A percentile compares a stretch with the other conserved stretches of the same genome.
phyloP scores from a whole-genome alignment of 2,797 vertebrate species.

The Pempheris klunzingeri region DNA sequence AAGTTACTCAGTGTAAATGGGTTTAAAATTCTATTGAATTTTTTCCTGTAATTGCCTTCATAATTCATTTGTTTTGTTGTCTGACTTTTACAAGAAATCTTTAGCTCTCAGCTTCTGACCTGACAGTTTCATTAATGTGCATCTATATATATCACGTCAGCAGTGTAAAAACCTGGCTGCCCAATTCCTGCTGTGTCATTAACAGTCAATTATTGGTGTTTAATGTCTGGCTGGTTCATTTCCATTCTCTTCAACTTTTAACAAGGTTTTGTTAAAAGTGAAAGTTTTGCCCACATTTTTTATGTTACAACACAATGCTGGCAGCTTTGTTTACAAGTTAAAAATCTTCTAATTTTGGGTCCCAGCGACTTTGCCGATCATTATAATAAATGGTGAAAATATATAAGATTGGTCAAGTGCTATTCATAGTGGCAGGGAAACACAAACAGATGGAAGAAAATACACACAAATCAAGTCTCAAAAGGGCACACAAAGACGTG shows the following conservation, averaged over 20 bases:
- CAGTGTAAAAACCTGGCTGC: not conserved
- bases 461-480: not conserved
- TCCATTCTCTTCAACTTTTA: conserved; percentile 1
- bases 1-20: not conserved
- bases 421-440: not conserved
- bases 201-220: conserved; percentile 1
- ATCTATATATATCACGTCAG: not conserved
- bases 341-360: conserved; percentile 12
- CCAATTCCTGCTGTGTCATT: not conserved
- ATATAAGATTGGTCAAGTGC: not conserved
- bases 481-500: not conserved
- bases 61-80: not conserved
- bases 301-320: conserved; percentile 1
- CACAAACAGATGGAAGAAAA: not conserved
- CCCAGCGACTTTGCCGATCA: not conserved
- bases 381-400: conserved; percentile 1
- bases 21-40: not conserved
- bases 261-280: not conserved
- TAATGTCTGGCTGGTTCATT: not conserved
- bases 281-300: conserved; percentile 9
- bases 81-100: not conserved
- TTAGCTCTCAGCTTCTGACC: not conserved
- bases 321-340: conserved; percentile 16
- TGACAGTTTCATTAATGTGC: not conserved
- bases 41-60: not conserved